Conservation (phyloP, 2,797 vertebrate genomes). For the Falco peregrinus region DNA sequence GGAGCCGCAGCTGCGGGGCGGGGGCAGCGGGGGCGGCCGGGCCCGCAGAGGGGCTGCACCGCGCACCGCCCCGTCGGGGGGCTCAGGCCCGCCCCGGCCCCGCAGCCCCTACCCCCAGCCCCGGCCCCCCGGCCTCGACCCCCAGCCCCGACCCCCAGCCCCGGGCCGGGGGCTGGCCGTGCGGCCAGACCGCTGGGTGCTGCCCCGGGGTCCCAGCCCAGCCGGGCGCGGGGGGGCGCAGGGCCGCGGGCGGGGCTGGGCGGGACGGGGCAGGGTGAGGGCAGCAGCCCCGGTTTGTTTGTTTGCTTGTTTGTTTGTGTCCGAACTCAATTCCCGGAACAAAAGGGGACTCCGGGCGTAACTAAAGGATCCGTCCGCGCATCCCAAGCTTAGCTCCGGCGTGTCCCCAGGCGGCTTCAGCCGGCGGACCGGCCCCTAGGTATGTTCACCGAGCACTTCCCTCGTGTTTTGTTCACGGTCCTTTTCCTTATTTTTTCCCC, state of each 20-base stretch:
- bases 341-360: not conserved
- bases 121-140: too few species aligned
- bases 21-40: not conserved
- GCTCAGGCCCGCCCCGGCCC: not conserved
- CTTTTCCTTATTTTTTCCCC: too few species aligned
- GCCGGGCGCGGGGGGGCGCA: not conserved
- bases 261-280: not conserved
- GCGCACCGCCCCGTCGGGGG: not conserved
- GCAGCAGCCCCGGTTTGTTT: not conserved
- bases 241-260: not conserved
- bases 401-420: slow-evolving; percentile 5
- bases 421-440: not conserved
- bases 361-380: slow-evolving; percentile 14
- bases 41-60: not conserved
- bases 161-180: too few species aligned
- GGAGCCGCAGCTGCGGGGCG: too few species aligned
- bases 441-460: slow-evolving; percentile 12
- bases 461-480: not conserved
- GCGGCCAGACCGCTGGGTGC: too few species aligned
- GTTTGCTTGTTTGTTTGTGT: slow-evolving; percentile 17
- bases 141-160: not conserved
- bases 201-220: not conserved
- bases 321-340: not conserved
- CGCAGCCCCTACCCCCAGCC: not conserved
- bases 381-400: not conserved